phyloP scores from a whole-genome alignment of 2,797 vertebrate genomes.

The Sebastes goodei region DNA sequence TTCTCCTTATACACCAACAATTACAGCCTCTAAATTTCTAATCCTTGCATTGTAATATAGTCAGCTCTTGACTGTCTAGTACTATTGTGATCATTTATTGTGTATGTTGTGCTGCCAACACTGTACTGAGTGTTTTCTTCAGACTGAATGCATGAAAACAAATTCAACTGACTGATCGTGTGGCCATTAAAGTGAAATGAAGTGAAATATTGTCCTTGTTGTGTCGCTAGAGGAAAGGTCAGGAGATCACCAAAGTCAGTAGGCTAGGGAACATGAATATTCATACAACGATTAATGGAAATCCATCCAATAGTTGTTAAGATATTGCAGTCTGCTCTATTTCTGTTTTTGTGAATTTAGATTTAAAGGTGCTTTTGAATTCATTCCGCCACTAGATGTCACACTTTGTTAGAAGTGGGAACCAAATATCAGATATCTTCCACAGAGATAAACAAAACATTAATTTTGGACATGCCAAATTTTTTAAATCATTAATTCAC shows the following conservation, averaged over 20 bases:
- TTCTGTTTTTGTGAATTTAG: not conserved
- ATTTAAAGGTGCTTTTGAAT: too few relatives aligned
- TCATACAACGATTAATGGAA: not conserved
- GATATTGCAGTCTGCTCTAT: not conserved
- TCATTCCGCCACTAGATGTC: too few relatives aligned
- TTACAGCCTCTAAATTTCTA: not conserved
- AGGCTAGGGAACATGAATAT: not conserved
- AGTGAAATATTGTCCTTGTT: not conserved
- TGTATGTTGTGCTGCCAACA: too few relatives aligned
- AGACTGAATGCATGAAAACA: not conserved
- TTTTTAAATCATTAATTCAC: too few relatives aligned
- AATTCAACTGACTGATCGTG: not conserved
- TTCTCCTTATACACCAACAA: not conserved
- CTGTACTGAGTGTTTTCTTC: too few relatives aligned
- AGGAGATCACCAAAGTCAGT: not conserved
- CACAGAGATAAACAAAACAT: too few relatives aligned
- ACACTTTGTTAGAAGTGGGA: too few relatives aligned
- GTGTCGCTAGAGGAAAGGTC: not conserved
- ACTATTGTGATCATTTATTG: too few relatives aligned
- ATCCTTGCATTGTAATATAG: not conserved
- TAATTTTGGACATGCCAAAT: too few relatives aligned
- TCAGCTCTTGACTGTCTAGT: not conserved
- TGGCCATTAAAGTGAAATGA: not conserved
- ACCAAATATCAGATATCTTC: too few relatives aligned
- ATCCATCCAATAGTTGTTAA: not conserved